Percentiles rank a stretch among this genome's conserved stretches.
Evolutionary conservation across 1,140 invertebrate species (phyloP).

Genomic region (Xylocopa sonorina): DNA sequence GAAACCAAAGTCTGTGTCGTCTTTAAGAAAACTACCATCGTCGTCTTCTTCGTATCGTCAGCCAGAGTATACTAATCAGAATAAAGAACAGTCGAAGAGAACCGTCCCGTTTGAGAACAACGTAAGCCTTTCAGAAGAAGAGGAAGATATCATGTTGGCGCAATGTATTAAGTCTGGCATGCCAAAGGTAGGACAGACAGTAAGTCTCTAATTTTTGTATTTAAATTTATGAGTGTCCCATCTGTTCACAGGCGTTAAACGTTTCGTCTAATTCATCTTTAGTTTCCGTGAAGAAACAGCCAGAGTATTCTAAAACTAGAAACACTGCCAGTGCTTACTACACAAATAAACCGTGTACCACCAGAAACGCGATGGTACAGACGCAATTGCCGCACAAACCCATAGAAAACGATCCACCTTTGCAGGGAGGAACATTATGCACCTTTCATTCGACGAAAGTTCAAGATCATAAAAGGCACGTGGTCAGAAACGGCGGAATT

Average conservation of each 20-base stretch:
- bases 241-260: slow-evolving; percentile 25
- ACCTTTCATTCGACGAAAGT: slow-evolving; percentile 7
- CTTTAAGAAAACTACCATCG: not conserved
- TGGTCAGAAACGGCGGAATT: slow-evolving; percentile 26
- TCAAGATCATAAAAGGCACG: slow-evolving; percentile 15
- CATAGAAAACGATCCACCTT: not conserved
- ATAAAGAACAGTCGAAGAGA: slow-evolving; percentile 34
- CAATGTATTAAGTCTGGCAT: slow-evolving; percentile 77
- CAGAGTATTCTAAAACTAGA: not conserved
- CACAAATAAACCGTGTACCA: slow-evolving; percentile 15
- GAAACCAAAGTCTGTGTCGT: slow-evolving; percentile 14
- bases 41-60: slow-evolving; percentile 34
- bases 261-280: slow-evolving; percentile 26
- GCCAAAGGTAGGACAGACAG: slow-evolving; percentile 66
- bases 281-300: not conserved
- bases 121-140: slow-evolving; percentile 72
- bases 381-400: slow-evolving; percentile 11
- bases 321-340: not conserved
- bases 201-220: not conserved
- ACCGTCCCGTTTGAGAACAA: slow-evolving; percentile 63
- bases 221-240: not conserved
- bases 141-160: slow-evolving; percentile 75
- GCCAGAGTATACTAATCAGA: slow-evolving; percentile 15
- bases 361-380: slow-evolving; percentile 1
- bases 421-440: slow-evolving; percentile 1